Evolutionary conservation across 2,113 vertebrate genomes (phyloP), one percentile per base, ranked within the genome.

Genomic region (Pluvialis apricaria): DNA sequence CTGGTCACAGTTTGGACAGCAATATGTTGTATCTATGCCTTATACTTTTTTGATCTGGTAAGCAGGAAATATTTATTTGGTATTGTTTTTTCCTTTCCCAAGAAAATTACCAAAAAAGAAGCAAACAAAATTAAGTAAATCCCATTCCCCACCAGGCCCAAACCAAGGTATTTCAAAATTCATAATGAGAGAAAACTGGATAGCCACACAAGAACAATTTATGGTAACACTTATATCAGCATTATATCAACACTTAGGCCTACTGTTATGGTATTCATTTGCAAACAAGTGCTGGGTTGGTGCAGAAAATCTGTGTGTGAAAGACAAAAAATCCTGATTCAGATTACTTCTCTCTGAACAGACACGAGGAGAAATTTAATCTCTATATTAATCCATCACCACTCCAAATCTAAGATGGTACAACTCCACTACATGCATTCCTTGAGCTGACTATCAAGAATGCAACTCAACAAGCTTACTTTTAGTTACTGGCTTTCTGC

Each of bases 111-210:
- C 3, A n/a, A 51, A 71, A 40, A 19, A 44, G 55, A 55, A 10
- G 0, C 6, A 34, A 75, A 28, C 4, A 45, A 75, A 70, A 52
- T 0, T 0, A 51, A 64, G 8, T 5, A 82, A 65, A 82, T 38
- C 3, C 2, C 7, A 24, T 73, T 86, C 29, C 5, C 0, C 9
- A 25, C 1, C 3, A 82, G 5, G 10, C 2, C 20, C 15, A 36
- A n/a, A n/a, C 2, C 6, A 70, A 32, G 3, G 1, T 8, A 66
- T 26, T 92, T 77, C 15, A 66, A 51, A 90, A 45, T 42, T 64
- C 13, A 12, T 21, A 55, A 20, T 52, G 8, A 68, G 5, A 84
- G 26, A 62, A 76, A 36, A 36, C 3, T 40, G 4, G 9, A 69
- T 24, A 86, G 19, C 8, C 28, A 58, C 11, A 61, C 6, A 49